phyloP scores from a whole-genome alignment of 2,888 invertebrate species.

The Luperina testacea region DNA sequence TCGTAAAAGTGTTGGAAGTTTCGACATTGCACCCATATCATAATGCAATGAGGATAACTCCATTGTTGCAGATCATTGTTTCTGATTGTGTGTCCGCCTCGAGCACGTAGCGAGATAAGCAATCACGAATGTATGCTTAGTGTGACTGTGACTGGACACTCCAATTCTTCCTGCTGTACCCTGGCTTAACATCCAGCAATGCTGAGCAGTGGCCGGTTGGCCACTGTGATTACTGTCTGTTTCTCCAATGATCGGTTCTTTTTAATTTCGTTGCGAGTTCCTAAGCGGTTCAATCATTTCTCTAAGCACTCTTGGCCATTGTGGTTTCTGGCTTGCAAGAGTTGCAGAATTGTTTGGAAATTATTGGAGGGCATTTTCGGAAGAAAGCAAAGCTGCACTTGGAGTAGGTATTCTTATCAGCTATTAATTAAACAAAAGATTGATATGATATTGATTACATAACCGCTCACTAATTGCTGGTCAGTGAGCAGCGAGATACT shows the following conservation, averaged over 20 bases:
- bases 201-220: neutral
- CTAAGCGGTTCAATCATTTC: neutral
- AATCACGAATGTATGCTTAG: neutral
- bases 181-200: neutral
- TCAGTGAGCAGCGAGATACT: neutral
- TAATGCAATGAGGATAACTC: conserved; percentile 20
- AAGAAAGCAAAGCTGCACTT: neutral
- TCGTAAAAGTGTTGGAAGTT: neutral
- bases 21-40: conserved; percentile 19
- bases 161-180: too few relatives aligned
- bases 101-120: conserved; percentile 22
- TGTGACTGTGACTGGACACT: neutral
- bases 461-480: neutral
- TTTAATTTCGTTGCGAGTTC: neutral
- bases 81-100: conserved; percentile 23
- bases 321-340: neutral
- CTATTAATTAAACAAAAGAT: neutral
- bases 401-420: too few relatives aligned
- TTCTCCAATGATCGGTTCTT: neutral
- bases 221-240: neutral
- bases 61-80: conserved; percentile 44
- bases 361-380: too few relatives aligned
- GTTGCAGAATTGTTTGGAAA: neutral
- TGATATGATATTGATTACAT: neutral
- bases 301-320: neutral